Percentiles rank a stretch among this genome's conserved stretches.
These are phyloP conservation scores for Nannoperca australis DNA, from an alignment of 2,797 vertebrate genomes.

Conservation along the genomic window DNA sequence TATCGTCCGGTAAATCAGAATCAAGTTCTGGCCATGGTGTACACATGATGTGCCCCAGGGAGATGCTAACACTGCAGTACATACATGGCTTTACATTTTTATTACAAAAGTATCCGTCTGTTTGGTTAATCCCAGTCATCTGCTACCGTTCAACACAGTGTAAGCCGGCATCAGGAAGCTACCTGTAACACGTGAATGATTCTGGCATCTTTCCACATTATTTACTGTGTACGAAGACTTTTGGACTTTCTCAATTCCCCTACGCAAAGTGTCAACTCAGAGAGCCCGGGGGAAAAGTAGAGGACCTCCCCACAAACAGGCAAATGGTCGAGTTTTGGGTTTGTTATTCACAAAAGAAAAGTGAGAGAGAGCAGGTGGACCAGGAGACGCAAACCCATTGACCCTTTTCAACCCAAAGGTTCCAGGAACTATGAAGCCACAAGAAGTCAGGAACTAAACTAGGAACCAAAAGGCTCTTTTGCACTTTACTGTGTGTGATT, in stretches of 20 bases:
- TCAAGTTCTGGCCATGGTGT: background rate
- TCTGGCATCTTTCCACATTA: background rate
- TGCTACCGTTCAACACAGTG: background rate
- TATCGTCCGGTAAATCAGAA: constrained; percentile 1
- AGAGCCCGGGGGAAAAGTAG: background rate
- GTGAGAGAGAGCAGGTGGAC: background rate
- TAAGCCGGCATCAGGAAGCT: background rate
- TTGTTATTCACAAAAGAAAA: background rate
- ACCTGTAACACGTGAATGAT: background rate
- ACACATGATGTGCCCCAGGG: too few species aligned
- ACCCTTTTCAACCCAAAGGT: background rate
- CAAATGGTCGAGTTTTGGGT: background rate
- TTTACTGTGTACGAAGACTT: background rate
- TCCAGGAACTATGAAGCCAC: background rate
- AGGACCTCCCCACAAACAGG: background rate
- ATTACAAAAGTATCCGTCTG: background rate
- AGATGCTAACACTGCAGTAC: background rate
- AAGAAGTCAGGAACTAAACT: background rate
- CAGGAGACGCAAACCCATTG: background rate
- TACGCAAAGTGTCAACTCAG: background rate
- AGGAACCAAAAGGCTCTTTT: background rate
- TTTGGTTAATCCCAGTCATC: background rate
- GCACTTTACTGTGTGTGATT: background rate
- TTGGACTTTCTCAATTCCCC: background rate
- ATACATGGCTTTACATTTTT: background rate